Percentiles rank a stretch among this genome's conserved stretches.
These are phyloP conservation scores for Macrotus californicus DNA, from an alignment of 2,113 vertebrate species.

Conservation along the genomic window DNA sequence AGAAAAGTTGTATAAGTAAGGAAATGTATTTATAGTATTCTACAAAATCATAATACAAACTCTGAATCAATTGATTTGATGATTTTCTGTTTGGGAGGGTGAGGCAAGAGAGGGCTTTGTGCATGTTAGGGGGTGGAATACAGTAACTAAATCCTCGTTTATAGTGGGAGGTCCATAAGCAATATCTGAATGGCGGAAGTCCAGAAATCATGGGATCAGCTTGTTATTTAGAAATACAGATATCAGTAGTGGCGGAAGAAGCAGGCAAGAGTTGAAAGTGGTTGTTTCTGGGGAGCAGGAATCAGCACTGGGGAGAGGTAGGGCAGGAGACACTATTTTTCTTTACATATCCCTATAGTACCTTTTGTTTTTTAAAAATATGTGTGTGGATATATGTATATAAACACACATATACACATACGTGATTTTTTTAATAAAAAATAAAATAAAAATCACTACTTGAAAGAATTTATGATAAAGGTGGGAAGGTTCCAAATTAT, in stretches of 20 bases:
- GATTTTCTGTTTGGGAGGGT: not conserved
- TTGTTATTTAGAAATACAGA: not conserved
- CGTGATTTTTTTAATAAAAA: not conserved
- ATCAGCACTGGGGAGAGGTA: not conserved
- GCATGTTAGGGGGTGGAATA: not conserved
- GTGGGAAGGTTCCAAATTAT: not conserved
- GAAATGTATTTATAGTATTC: not conserved
- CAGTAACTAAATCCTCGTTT: not conserved
- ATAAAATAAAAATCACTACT: not conserved
- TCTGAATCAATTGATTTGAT: not conserved
- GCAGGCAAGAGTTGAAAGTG: not conserved
- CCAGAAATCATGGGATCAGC: not conserved
- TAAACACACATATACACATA: not conserved
- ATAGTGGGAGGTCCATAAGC: not conserved
- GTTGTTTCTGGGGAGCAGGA: not conserved
- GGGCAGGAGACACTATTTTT: not conserved
- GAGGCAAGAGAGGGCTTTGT: not conserved
- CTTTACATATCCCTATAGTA: not conserved
- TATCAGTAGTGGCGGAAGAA: not conserved
- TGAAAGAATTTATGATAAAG: not conserved
- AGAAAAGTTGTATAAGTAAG: not conserved
- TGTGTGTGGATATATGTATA: too few relatives aligned
- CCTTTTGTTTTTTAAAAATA: not conserved
- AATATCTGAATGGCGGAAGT: not conserved
- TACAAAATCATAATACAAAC: not conserved